Base-by-base conservation (phyloP, 2,113 vertebrate species). In the Callipepla squamata region DNA sequence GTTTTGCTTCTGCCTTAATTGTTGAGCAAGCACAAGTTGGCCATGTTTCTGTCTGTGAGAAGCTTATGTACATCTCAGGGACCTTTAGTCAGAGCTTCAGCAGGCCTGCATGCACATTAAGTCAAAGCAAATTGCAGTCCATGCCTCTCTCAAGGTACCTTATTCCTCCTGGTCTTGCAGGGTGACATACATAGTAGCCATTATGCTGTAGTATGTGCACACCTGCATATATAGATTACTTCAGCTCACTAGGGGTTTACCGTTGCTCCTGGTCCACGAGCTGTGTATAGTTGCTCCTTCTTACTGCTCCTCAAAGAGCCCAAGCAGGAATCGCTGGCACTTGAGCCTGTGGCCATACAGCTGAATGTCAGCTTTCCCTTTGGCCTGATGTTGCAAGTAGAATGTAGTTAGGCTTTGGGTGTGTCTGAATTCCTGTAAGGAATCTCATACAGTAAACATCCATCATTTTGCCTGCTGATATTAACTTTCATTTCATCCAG, bases 151-250 rank as follows among this genome's bases (percentile, higher is more conserved):
- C 44, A 5, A 38, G 78, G 50, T 69, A 1, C 2, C 19, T 12
- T 2, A 36, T n/a, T 51, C 44, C 58, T 57, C 42, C 44, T 14
- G 12, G 17, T 1, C 69, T 36, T 26, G 4, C 11, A 17, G 62
- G 48, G 57, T 19, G 79, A 1, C 42, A 1, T 1, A 13, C 8
- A 0, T 6, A 30, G 72, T 66, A 38, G 67, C 51, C 4, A 0
- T 36, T 48, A 10, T 2, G 32, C 3, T 19, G 8, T 12, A 2
- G 32, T 6, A 32, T 6, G 47, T 2, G 7, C 0, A 2, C 58
- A 23, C 36, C 10, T 2, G 16, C 62, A 32, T 16, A 23, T 1
- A 0, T 5, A 17, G 32, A 5, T 50, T 34, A 17, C 12, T 72
- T 58, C 42, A 77, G 51, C 70, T 77, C 76, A 11, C 20, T 0